Base-by-base conservation (phyloP, 30 jellyfish, hydroid and myxozoan species). In the Aurelia sp. region DNA sequence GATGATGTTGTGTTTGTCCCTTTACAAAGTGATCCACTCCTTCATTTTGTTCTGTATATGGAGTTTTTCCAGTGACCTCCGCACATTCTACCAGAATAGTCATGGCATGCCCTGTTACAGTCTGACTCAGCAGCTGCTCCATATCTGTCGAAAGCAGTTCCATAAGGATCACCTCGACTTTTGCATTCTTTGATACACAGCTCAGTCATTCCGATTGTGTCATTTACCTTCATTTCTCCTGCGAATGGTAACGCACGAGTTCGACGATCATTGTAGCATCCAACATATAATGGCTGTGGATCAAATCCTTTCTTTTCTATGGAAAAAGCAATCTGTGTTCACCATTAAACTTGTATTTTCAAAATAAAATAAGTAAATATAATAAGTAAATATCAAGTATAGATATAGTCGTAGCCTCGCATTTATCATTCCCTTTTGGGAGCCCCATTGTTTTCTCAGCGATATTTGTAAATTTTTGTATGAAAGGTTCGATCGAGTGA, bases 31-130 rank as follows among this genome's bases (percentile, higher is more conserved):
- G 47, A 31, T 12, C 47, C 5, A 31, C 16, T 0, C 51, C 44
- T 37, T 18, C 33, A 19, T 55, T 77, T 37, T 76, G 86, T 58
- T 60, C 47, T 76, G 86, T 76, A 76, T 13, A 76, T 74, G 37
- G 86, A 76, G 22, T 76, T 76, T 41, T 17, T 31, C 76, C 76
- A 76, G 13, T 41, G 51, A 22, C 77, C 86, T 23, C 86, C 86
- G 6, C 86, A 76, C 11, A 18, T 21, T 64, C 21, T 21, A 4
- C 66, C 68, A 30, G 86, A 11, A 23, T 11, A 12, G 27, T 76
- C 86, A 0, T 52, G 1, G 31, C 86, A 76, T 0, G 63, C 1
- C 13, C 53, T 33, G 11, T 12, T 23, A 74, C 86, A 76, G 0
- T 21, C 8, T 18, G 47, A 18, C 16, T 76, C 86, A 17, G 19